Conservation (phyloP, 2,888 invertebrate genomes). For the Xiphydria camelus region DNA sequence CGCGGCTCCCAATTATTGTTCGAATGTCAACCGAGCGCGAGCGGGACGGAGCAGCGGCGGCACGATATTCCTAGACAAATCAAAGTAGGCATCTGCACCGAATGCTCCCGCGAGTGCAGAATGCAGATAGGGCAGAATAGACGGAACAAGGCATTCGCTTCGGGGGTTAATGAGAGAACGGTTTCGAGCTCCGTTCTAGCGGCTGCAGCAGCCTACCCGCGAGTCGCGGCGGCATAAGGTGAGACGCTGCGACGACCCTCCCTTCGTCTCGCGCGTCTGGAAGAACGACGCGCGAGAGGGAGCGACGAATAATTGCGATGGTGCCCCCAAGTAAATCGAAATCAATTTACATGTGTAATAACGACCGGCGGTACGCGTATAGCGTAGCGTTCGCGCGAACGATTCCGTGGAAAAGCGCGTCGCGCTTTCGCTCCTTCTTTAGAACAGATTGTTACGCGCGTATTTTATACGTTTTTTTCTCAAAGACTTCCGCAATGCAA, state of each 20-base stretch:
- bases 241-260: conserved; percentile 22
- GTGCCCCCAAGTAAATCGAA: conserved; percentile 20
- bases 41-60: conserved; percentile 24
- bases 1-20: background rate
- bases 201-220: conserved; percentile 26
- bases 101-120: conserved; percentile 42
- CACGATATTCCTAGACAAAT: conserved; percentile 42
- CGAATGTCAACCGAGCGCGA: too few species aligned
- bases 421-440: too few species aligned
- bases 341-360: conserved; percentile 35
- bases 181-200: conserved; percentile 48
- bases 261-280: conserved; percentile 6
- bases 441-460: too few species aligned
- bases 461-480: too few species aligned
- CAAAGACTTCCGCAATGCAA: too few species aligned
- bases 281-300: conserved; percentile 9
- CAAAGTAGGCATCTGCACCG: conserved; percentile 46
- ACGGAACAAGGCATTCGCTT: conserved; percentile 41
- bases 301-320: conserved; percentile 31
- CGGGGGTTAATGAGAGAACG: conserved; percentile 52
- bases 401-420: background rate
- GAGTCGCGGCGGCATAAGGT: conserved; percentile 29
- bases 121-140: conserved; percentile 45
- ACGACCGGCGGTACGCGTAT: conserved; percentile 12
- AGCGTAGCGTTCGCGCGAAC: background rate